phyloP scores from a whole-genome alignment of 2,113 vertebrate genomes.

The Machaerirhynchus nigripectus region DNA sequence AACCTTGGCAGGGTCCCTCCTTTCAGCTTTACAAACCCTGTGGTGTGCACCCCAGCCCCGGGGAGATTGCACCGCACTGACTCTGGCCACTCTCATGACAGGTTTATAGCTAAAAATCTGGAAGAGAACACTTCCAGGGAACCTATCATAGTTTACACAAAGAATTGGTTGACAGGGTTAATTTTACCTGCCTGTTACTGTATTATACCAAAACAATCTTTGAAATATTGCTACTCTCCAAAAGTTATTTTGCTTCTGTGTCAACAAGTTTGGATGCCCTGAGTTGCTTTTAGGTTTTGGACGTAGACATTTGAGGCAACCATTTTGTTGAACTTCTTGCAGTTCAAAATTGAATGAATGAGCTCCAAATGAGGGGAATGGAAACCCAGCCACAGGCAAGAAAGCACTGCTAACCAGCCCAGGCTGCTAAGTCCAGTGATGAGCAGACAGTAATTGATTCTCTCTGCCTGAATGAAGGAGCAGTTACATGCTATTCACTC shows the following conservation, averaged over 20 bases:
- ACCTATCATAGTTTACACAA: not conserved
- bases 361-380: not conserved
- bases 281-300: not conserved
- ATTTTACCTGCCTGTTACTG: not conserved
- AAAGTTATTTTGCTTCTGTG: fast-evolving
- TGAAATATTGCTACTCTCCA: not conserved
- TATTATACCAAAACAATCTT: not conserved
- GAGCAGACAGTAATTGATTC: not conserved
- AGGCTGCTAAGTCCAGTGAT: not conserved
- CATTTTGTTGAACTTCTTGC: not conserved
- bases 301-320: not conserved
- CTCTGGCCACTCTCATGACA: not conserved
- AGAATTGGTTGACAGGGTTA: not conserved
- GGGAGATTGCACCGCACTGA: not conserved
- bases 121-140: not conserved
- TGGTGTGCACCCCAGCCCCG: not conserved
- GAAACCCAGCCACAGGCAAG: not conserved
- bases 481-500: not conserved
- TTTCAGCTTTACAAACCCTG: not conserved
- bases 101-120: not conserved
- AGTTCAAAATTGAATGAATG: not conserved
- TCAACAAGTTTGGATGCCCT: not conserved
- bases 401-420: not conserved
- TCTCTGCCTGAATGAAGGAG: not conserved
- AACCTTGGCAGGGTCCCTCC: not conserved